These are phyloP conservation scores for Heliconius charithonia DNA, from an alignment of 2,888 invertebrate genomes.

Conservation along the genomic window DNA sequence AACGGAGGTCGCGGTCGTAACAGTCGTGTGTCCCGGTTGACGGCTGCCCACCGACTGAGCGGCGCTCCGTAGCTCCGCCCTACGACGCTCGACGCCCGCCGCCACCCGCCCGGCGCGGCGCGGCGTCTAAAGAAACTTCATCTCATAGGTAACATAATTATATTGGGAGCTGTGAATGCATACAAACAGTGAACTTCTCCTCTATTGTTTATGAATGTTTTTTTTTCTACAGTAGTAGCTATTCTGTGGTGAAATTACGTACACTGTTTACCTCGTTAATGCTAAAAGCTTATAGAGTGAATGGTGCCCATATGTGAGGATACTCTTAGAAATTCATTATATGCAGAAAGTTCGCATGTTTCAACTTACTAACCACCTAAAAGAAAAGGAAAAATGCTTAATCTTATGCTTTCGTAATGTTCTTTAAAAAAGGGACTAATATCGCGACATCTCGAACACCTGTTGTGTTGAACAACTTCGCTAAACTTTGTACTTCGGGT, in stretches of 20 bases:
- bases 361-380: conserved; percentile 27
- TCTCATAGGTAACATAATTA: conserved; percentile 64
- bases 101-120: conserved; percentile 67
- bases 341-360: conserved; percentile 31
- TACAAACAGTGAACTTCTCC: conserved; percentile 60
- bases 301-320: conserved; percentile 8
- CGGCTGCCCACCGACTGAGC: conserved; percentile 82
- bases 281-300: conserved; percentile 10
- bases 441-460: conserved; percentile 74
- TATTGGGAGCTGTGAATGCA: conserved; percentile 75
- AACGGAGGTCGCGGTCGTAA: conserved; percentile 55
- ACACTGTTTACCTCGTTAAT: neutral
- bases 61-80: conserved; percentile 74
- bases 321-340: conserved; percentile 29
- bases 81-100: conserved; percentile 70
- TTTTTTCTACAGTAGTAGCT: neutral
- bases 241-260: neutral
- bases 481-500: conserved; percentile 78
- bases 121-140: conserved; percentile 79
- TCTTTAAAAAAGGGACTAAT: conserved; percentile 64
- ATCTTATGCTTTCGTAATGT: conserved; percentile 54
- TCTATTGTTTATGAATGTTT: conserved; percentile 21
- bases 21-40: conserved; percentile 68
- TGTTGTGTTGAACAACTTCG: conserved; percentile 76
- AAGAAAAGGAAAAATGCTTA: conserved; percentile 50